A percentile compares a stretch with the other conserved stretches of the same genome.
Evolutionary conservation across 2,888 invertebrate species (phyloP).

Genomic region (Philereme transversata): DNA sequence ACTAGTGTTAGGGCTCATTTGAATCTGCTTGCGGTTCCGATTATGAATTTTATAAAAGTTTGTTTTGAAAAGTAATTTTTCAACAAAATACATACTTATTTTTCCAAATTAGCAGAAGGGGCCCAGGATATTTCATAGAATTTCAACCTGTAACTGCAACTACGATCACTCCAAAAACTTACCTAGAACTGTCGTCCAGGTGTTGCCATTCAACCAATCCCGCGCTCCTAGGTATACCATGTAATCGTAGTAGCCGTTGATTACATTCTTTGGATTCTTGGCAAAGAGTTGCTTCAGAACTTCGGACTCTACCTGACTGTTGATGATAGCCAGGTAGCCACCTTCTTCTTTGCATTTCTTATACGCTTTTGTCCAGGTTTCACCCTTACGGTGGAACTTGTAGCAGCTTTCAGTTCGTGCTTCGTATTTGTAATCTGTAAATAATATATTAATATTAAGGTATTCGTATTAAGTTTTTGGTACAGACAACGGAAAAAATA

Average conservation of each 20-base stretch:
- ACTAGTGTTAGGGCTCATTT: too few species aligned
- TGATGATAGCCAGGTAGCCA: slow-evolving; percentile 8
- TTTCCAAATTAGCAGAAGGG: too few species aligned
- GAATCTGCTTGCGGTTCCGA: too few species aligned
- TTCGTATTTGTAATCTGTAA: slow-evolving; percentile 12
- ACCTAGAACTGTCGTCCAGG: slow-evolving; percentile 5
- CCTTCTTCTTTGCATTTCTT: slow-evolving; percentile 1
- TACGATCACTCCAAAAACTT: too few species aligned
- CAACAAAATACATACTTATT: too few species aligned
- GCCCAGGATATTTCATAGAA: too few species aligned
- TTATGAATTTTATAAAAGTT: too few species aligned
- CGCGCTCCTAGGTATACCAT: slow-evolving; percentile 1
- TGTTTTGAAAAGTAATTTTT: too few species aligned
- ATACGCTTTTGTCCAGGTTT: slow-evolving; percentile 10
- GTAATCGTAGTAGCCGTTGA: neutral
- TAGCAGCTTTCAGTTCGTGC: slow-evolving; percentile 7
- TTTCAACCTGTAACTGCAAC: too few species aligned
- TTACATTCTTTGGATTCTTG: neutral
- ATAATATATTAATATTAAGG: neutral
- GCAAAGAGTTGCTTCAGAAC: slow-evolving; percentile 1
- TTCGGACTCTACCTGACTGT: neutral
- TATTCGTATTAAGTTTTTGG: too few species aligned
- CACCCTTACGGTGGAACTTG: neutral
- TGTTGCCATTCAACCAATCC: neutral
- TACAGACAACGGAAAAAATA: too few species aligned